Evolutionary conservation across 2,888 invertebrate genomes (phyloP).

Genomic region (Auanema freiburgensis): DNA sequence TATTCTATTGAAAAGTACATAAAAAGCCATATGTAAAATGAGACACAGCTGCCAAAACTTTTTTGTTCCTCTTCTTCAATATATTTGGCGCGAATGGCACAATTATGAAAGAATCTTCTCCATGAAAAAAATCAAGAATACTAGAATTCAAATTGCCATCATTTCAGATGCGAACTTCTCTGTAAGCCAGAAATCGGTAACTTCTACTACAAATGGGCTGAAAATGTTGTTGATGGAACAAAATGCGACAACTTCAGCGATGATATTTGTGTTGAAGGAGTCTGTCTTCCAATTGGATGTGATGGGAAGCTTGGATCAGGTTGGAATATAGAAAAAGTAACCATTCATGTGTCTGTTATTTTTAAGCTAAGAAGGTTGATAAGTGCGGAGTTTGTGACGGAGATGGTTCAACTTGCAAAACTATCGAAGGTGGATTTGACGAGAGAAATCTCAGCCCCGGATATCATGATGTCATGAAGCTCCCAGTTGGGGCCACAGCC

Average conservation of each 20-base stretch:
- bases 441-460: constrained; percentile 70
- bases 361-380: constrained; percentile 76
- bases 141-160: not conserved
- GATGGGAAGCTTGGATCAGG: constrained; percentile 88
- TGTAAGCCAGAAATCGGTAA: constrained; percentile 89
- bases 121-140: not conserved
- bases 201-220: constrained; percentile 84
- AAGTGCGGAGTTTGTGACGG: constrained; percentile 90
- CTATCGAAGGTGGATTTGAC: constrained; percentile 75
- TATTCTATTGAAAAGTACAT: too few species aligned
- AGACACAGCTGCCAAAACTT: too few species aligned
- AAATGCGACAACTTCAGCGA: constrained; percentile 77
- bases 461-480: constrained; percentile 86
- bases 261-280: constrained; percentile 91
- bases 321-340: constrained; percentile 15
- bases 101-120: not conserved
- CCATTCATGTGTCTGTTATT: not conserved
- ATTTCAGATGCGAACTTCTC: constrained; percentile 79
- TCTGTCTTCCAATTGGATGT: constrained; percentile 90
- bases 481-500: constrained; percentile 90
- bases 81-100: too few species aligned
- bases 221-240: constrained; percentile 77
- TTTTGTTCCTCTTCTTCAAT: too few species aligned
- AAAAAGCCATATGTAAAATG: too few species aligned
- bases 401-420: constrained; percentile 80